These are phyloP conservation scores for Heliconius cydno DNA, from an alignment of 2,888 invertebrate genomes.

Conservation along the genomic window DNA sequence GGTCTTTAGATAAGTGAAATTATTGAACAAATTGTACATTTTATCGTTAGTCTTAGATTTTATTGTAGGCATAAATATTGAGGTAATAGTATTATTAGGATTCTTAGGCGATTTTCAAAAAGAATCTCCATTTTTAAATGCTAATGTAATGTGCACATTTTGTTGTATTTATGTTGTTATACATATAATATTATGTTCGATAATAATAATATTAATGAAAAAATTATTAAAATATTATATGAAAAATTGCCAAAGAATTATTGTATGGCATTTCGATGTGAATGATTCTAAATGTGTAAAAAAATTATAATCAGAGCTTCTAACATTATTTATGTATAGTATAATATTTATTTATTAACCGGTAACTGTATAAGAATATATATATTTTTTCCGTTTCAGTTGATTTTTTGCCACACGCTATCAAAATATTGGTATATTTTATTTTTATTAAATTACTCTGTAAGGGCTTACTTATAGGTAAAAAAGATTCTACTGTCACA, in stretches of 20 bases:
- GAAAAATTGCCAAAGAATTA: background rate
- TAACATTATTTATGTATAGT: background rate
- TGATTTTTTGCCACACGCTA: no score
- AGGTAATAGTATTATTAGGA: slow-evolving; percentile 19
- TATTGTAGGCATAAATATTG: slow-evolving; percentile 9
- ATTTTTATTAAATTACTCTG: no score
- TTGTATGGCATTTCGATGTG: background rate
- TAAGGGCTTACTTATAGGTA: no score
- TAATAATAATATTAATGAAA: no score
- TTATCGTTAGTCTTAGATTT: background rate
- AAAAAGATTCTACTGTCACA: no score
- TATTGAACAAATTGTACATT: slow-evolving; percentile 9
- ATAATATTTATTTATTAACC: background rate
- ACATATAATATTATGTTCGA: background rate
- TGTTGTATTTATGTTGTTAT: slow-evolving; percentile 13
- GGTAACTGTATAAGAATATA: background rate
- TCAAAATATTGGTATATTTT: no score
- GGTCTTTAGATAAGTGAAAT: slow-evolving; percentile 15
- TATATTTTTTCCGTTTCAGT: no score
- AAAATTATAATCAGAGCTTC: background rate
- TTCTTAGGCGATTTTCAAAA: slow-evolving; percentile 17
- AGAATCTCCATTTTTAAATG: slow-evolving; percentile 10
- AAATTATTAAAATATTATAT: no score
- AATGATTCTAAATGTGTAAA: background rate
- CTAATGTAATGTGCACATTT: slow-evolving; percentile 2